Evolutionary conservation across 2,113 vertebrate genomes (phyloP), one percentile per base, ranked within the genome.

Genomic region (Leucosticte australis): DNA sequence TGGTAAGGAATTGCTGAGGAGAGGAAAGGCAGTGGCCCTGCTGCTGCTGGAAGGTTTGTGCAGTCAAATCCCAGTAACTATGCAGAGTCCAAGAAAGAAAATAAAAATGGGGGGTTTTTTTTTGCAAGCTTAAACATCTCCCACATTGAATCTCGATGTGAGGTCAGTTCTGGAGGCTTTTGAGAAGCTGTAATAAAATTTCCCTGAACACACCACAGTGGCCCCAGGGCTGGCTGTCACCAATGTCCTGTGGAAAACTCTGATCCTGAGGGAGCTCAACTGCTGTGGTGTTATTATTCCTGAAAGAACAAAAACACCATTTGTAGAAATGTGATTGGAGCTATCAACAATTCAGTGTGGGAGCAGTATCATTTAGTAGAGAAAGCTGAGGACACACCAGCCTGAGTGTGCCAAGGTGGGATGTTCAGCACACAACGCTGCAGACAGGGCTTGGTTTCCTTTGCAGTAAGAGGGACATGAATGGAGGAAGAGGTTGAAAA

Each of bases 1-100:
- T 53, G 55, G 49, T 37, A n/a, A 90, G 35, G 87, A 93, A 52
- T 59, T 93, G 64, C 71, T 90, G 88, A 86, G 80, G 67, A 86
- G 59, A 90, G 79, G 70, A 92, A 86, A 93, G 52, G 41, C 47
- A 53, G 53, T 18, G 57, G 39, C 20, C 37, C 78, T 17, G 16
- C 55, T 67, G 46, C 70, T 81, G 41, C 56, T 0, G 0, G 41
- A 33, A 77, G 35, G 12, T 75, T 86, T 87, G 44, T 63, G 28
- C 69, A 71, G 60, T 88, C 68, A 71, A 83, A 80, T 65, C 55
- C 63, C 44, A 74, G 59, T 21, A 60, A 42, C 77, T 90, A 8
- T 52, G 55, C 60, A 52, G 68, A 82, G 33, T 41, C 16, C 8
- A 7, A 46, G 52, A 35, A 81, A 81, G 31, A 92, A 91, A 87